Evolutionary conservation across 2,797 vertebrate genomes (phyloP).

Genomic region (Lepilemur ruficaudatus): DNA sequence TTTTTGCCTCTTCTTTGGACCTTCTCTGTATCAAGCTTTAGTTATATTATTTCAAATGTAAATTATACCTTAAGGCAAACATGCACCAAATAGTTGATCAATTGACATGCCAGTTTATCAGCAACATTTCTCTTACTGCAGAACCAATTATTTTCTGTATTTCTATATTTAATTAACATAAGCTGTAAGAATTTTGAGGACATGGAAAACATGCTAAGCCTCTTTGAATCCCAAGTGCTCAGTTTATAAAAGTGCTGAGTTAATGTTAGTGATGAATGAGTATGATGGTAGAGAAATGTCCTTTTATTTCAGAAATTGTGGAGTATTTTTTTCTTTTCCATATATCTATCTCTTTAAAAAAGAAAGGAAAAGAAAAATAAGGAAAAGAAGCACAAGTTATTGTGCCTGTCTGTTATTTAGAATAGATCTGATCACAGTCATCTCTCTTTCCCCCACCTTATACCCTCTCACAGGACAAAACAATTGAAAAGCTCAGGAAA

Average conservation of each 20-base stretch:
- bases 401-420: background rate
- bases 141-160: constrained; percentile 22
- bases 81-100: background rate
- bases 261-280: background rate
- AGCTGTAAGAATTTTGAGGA: background rate
- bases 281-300: background rate
- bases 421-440: background rate
- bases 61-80: background rate
- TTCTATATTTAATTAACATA: background rate
- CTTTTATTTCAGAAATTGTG: constrained; percentile 20
- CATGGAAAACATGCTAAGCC: background rate
- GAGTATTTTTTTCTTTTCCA: background rate
- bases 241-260: background rate
- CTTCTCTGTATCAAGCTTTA: constrained; percentile 24
- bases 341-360: background rate
- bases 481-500: constrained; percentile 57
- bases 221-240: constrained; percentile 10
- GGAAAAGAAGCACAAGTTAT: background rate
- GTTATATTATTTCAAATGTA: constrained; percentile 21
- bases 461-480: constrained; percentile 56
- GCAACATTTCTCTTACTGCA: background rate
- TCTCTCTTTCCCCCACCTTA: background rate
- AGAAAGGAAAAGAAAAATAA: background rate
- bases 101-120: background rate
- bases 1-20: background rate